phyloP scores from a whole-genome alignment of 2,113 vertebrate species.

The Cephalopterus ornatus region DNA sequence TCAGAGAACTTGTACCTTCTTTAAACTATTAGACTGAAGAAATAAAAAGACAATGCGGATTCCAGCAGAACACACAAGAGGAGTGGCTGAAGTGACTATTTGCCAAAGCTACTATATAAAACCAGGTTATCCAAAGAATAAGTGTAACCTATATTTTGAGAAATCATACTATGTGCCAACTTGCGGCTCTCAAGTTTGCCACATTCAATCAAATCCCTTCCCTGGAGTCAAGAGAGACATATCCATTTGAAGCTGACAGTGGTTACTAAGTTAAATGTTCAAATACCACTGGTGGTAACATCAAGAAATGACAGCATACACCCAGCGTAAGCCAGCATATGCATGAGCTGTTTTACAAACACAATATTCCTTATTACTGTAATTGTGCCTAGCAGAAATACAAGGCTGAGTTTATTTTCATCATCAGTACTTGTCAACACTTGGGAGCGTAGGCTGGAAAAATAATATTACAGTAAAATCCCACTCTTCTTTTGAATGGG shows the following conservation, averaged over 20 bases:
- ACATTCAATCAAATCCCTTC: background rate
- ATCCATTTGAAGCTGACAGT: background rate
- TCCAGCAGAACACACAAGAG: background rate
- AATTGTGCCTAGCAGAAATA: background rate
- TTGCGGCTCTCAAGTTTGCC: background rate
- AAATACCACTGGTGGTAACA: background rate
- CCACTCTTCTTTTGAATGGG: background rate
- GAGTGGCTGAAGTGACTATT: background rate
- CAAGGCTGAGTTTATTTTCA: background rate
- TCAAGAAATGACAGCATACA: background rate
- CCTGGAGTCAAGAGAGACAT: background rate
- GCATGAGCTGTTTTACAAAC: background rate
- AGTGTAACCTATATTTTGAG: background rate
- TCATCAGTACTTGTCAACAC: background rate
- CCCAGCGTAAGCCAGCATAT: background rate
- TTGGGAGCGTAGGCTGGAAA: background rate
- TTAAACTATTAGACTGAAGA: background rate
- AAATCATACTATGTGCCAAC: background rate
- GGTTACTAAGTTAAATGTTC: background rate
- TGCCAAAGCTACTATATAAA: background rate
- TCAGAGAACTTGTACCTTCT: fast-evolving
- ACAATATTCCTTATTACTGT: background rate
- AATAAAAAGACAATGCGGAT: background rate
- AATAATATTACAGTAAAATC: background rate
- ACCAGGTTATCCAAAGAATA: background rate